Evolutionary conservation across 2,797 vertebrate species (phyloP).

Genomic region (Furcifer pardalis): DNA sequence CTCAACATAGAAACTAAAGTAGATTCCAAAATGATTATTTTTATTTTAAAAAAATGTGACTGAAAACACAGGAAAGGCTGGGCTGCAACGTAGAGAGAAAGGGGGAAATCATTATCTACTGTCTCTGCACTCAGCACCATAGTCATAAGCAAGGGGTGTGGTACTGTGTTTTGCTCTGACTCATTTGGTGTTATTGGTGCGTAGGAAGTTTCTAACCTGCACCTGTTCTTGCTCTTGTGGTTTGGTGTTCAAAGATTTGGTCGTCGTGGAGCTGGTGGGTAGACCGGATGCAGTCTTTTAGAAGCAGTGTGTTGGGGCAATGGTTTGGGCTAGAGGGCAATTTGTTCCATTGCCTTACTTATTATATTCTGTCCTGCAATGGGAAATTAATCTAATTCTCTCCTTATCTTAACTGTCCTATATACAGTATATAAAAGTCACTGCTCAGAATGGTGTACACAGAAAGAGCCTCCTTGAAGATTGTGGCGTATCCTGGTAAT

Average conservation of each 20-base stretch:
- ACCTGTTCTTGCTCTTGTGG: conserved; percentile 24
- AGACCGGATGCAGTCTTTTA: background rate
- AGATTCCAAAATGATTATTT: no score
- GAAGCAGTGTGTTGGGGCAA: background rate
- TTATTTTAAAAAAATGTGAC: no score
- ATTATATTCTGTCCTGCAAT: background rate
- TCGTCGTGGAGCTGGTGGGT: background rate
- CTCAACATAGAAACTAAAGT: no score
- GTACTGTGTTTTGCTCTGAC: conserved; percentile 8
- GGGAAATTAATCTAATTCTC: background rate
- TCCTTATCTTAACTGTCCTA: background rate
- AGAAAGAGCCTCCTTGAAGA: no score
- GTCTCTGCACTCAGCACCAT: background rate
- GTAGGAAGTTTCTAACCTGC: background rate
- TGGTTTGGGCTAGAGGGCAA: background rate
- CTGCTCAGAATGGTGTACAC: no score
- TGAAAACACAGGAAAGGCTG: no score
- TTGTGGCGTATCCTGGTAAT: no score
- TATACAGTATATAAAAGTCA: no score
- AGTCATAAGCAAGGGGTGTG: background rate
- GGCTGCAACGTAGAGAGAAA: background rate
- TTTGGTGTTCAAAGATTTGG: background rate
- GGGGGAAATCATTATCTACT: background rate
- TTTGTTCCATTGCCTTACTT: background rate
- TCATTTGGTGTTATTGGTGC: background rate